Evolutionary conservation across 2,797 vertebrate genomes (phyloP), one percentile per base, ranked within the genome.

Genomic region (Rhodeus uyekii): DNA sequence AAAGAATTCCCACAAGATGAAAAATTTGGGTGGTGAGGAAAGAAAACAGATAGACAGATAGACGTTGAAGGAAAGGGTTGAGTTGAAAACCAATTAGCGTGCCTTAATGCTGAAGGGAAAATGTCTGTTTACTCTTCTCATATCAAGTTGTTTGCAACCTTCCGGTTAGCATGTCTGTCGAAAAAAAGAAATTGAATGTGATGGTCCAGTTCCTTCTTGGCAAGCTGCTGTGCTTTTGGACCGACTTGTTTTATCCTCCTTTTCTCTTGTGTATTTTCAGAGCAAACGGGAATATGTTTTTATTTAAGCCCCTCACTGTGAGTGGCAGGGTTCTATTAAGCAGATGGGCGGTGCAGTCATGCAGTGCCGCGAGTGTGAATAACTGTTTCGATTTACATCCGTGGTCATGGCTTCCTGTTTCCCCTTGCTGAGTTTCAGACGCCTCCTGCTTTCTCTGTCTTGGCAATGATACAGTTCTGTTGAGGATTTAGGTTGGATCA

Each of bases 201-300:
- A 94, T 93, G 92, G 93, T 93, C 92, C 91, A 88, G 89, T 94
- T 94, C 88, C 88, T 88, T 92, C 86, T 89, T 92, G 92, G 92
- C 89, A 90, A 90, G 87, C 88, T 85, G 88, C 89, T 85, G 67
- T 85, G 86, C 82, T 85, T 91, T 90, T 82, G 24, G 34, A 69
- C 50, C 10, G 44, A 76, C 76, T 34, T 68, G 39, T 69, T 68
- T 67, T 75, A 60, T 55, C 39, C 53, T 61, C 60, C 73, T 73
- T 64, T 24, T 58, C 46, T 80, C 46, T 36, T 36, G 34, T 60
- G 38, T 2, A 55, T 65, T 61, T 74, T 27, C 22, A n/a, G 68
- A 63, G 44, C 69, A 87, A 86, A 90, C 87, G 83, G 55, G 61
- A 83, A 83, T 90, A 88, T 92, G 91, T 90, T 93, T 92, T 90